Conservation (phyloP, 1,140 invertebrate species). For the Bombus vancouverensis region DNA sequence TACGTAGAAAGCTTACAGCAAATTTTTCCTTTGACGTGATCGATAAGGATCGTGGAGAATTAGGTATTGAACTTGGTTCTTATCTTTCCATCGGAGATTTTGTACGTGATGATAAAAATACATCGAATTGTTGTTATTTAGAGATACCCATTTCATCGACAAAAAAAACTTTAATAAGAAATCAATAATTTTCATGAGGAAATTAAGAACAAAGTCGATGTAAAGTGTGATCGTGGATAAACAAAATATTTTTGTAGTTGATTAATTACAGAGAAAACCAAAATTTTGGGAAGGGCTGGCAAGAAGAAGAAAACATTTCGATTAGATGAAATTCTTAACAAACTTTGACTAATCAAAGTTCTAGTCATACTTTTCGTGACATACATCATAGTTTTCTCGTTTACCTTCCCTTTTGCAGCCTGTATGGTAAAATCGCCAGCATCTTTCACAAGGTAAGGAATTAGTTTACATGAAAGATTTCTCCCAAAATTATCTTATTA, state of each 20-base stretch:
- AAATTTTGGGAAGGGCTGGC: neutral
- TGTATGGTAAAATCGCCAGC: neutral
- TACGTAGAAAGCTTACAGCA: too few species aligned
- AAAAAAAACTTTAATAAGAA: neutral
- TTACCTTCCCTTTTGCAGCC: neutral
- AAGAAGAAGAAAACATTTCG: neutral
- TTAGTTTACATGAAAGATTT: neutral
- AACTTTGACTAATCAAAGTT: constrained; percentile 4
- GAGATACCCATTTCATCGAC: too few species aligned
- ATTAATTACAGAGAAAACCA: neutral
- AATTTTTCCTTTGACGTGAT: too few species aligned
- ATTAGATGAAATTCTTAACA: neutral
- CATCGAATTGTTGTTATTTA: too few species aligned
- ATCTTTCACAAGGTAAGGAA: neutral
- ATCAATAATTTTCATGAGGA: neutral
- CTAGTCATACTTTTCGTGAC: neutral
- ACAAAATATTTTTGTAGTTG: neutral
- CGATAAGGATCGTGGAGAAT: too few species aligned
- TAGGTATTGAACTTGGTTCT: too few species aligned
- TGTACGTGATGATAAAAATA: too few species aligned
- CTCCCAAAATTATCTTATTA: neutral
- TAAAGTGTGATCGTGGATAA: neutral
- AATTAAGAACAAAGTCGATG: neutral
- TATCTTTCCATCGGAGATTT: too few species aligned
- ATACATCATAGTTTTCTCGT: neutral